phyloP scores from a whole-genome alignment of 1,140 invertebrate genomes.

The Caenorhabditis inopinata region DNA sequence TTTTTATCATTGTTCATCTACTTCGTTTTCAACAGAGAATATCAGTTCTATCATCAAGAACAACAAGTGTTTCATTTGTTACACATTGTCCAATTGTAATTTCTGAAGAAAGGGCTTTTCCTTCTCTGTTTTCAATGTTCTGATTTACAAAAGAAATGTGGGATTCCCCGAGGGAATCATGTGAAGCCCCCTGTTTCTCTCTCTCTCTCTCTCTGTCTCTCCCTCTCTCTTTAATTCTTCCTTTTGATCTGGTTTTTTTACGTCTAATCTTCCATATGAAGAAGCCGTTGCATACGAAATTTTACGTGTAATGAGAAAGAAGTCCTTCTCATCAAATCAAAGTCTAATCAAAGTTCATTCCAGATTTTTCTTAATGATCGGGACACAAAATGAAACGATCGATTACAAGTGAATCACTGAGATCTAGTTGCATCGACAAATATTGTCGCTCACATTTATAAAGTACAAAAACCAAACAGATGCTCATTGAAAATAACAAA shows the following conservation, averaged over 20 bases:
- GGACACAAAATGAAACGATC: no score
- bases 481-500: no score
- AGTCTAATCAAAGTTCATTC: not conserved
- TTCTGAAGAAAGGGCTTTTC: constrained; percentile 12
- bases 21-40: not conserved
- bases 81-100: not conserved
- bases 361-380: constrained; percentile 17
- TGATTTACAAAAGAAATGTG: not conserved
- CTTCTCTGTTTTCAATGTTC: not conserved
- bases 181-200: constrained; percentile 13
- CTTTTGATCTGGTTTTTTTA: constrained; percentile 19
- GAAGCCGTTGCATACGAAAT: constrained; percentile 20
- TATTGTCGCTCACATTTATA: no score
- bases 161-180: constrained; percentile 11
- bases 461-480: no score
- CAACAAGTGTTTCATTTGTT: constrained; percentile 24
- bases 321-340: not conserved
- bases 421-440: no score
- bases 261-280: constrained; percentile 15
- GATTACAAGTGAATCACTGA: no score
- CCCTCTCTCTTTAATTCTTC: no score
- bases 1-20: not conserved
- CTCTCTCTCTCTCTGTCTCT: no score
- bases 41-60: not conserved
- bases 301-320: constrained; percentile 16